Conservation (phyloP, 2,888 invertebrate species). For the Athalia cordata region DNA sequence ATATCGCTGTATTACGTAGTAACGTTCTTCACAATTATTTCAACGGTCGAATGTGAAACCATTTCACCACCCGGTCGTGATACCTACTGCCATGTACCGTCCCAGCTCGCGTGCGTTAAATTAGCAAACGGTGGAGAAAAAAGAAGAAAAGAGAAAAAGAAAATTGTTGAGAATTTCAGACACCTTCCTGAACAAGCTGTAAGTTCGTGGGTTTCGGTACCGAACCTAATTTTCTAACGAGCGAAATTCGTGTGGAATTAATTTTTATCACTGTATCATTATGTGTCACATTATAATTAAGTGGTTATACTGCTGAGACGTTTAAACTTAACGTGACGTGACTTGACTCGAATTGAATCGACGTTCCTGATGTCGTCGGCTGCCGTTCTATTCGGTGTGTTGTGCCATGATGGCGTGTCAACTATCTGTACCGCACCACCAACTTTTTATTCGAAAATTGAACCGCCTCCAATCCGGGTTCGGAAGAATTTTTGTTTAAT, state of each 20-base stretch:
- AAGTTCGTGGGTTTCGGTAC: not conserved
- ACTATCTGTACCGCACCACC: not conserved
- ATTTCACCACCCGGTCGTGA: conserved; percentile 12
- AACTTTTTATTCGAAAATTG: not conserved
- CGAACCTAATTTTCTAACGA: not conserved
- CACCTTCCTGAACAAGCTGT: not conserved
- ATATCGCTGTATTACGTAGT: no score
- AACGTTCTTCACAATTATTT: conserved; percentile 27
- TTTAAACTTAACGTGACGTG: not conserved
- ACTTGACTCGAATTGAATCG: not conserved
- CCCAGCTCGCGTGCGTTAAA: conserved; percentile 18
- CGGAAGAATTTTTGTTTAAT: not conserved
- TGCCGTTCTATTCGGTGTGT: conserved; percentile 12
- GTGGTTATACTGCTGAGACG: not conserved
- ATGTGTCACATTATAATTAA: conserved; percentile 12
- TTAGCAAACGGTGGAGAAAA: conserved; percentile 1
- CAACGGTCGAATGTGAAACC: conserved; percentile 14
- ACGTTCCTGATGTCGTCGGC: conserved; percentile 19
- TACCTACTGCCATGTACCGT: not conserved
- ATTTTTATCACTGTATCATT: not conserved
- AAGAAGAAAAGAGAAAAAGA: not conserved
- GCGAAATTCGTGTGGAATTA: not conserved
- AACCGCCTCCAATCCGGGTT: conserved; percentile 1
- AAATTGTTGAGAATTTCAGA: not conserved
- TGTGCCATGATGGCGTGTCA: conserved; percentile 11